These are phyloP conservation scores for Lasioglossum oenotherae DNA, from an alignment of 2,888 invertebrate species.

Conservation along the genomic window DNA sequence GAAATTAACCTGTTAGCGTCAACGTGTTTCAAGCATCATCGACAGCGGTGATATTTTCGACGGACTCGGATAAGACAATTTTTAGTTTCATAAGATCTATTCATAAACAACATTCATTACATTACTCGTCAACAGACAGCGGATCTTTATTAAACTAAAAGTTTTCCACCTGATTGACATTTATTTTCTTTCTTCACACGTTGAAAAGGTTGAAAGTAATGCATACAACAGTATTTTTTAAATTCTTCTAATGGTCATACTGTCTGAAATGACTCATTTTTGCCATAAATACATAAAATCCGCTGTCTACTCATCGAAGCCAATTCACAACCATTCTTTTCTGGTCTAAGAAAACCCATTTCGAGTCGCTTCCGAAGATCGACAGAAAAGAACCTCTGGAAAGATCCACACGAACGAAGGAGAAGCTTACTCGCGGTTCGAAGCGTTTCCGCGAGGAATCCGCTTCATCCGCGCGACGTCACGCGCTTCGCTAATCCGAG, in stretches of 20 bases:
- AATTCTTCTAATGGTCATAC: too few species aligned
- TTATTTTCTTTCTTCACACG: too few species aligned
- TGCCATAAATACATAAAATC: too few species aligned
- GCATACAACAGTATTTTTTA: too few species aligned
- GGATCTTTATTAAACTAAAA: too few species aligned
- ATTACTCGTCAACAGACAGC: too few species aligned
- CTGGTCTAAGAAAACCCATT: neutral
- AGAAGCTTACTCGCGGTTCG: neutral
- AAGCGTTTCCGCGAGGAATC: conserved; percentile 17
- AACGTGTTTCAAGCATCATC: neutral
- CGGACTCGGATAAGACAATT: neutral
- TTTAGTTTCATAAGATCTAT: neutral
- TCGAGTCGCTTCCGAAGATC: neutral
- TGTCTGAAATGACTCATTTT: too few species aligned
- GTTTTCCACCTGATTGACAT: too few species aligned
- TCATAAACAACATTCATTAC: neutral
- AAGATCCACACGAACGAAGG: neutral
- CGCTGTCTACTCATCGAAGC: too few species aligned
- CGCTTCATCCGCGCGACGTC: conserved; percentile 30
- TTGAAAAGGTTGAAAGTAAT: too few species aligned
- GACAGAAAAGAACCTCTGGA: neutral
- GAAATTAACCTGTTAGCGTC: neutral
- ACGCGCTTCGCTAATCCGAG: conserved; percentile 48
- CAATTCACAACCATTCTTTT: neutral
- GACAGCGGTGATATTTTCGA: too few species aligned